phyloP scores from a whole-genome alignment of 2,888 invertebrate species.

The Pteria penguin region DNA sequence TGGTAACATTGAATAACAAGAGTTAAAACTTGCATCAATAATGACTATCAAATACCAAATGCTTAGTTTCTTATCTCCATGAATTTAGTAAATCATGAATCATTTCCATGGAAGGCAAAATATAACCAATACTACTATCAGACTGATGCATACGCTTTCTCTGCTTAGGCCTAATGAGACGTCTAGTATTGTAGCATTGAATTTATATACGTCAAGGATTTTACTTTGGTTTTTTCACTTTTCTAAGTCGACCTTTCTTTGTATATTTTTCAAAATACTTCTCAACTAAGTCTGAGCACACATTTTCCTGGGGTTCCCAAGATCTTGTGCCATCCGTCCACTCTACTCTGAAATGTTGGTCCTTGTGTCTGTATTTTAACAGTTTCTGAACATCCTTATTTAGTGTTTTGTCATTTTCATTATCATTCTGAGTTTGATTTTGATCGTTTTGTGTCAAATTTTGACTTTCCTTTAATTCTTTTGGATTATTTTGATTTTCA shows the following conservation, averaged over 20 bases:
- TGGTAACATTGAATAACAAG: no score
- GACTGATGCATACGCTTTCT: no score
- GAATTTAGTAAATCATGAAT: no score
- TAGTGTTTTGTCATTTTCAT: neutral
- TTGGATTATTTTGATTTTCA: neutral
- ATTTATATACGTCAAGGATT: no score
- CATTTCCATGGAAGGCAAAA: no score
- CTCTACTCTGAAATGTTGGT: neutral
- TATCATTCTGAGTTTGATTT: neutral
- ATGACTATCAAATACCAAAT: no score
- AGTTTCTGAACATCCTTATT: conserved; percentile 1
- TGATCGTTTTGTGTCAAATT: no score
- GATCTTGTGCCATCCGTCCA: conserved; percentile 4
- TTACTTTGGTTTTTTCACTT: neutral
- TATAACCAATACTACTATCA: no score
- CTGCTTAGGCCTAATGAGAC: no score
- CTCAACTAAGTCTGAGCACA: conserved; percentile 1
- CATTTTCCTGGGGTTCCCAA: conserved; percentile 5
- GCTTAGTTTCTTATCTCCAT: no score
- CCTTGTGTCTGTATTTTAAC: conserved; percentile 3
- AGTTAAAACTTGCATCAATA: no score
- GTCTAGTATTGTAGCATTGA: no score
- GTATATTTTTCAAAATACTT: neutral
- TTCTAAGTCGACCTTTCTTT: neutral
- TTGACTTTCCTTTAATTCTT: neutral